These are phyloP conservation scores for Campoplex capitator DNA, from an alignment of 2,888 invertebrate genomes.

Conservation along the genomic window DNA sequence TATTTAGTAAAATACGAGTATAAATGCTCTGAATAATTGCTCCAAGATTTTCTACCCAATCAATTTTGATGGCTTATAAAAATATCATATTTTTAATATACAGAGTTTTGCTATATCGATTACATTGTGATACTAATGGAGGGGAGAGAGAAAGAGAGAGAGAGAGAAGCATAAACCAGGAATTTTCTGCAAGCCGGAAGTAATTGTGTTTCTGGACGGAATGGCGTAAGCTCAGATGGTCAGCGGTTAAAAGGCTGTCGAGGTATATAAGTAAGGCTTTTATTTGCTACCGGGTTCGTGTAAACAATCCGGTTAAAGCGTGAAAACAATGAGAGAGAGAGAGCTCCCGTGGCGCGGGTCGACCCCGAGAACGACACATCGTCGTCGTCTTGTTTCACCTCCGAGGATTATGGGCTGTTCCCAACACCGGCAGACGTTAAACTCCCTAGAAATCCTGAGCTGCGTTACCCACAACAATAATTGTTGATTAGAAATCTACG, in stretches of 20 bases:
- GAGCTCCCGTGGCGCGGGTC: conserved; percentile 62
- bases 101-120: conserved; percentile 52
- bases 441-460: neutral
- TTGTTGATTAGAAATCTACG: neutral
- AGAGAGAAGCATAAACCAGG: conserved; percentile 1
- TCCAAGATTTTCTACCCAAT: neutral
- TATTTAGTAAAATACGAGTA: neutral
- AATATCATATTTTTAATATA: conserved; percentile 22
- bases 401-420: conserved; percentile 49
- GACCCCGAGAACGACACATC: conserved; percentile 19
- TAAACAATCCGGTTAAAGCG: conserved; percentile 67
- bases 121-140: conserved; percentile 62
- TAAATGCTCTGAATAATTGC: neutral
- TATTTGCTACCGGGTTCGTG: conserved; percentile 60
- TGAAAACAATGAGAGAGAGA: conserved; percentile 64
- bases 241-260: conserved; percentile 39
- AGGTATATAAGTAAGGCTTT: conserved; percentile 35
- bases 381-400: conserved; percentile 45
- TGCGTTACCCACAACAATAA: conserved; percentile 16
- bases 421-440: conserved; percentile 9
- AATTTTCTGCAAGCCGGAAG: conserved; percentile 62
- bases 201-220: conserved; percentile 62
- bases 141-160: conserved; percentile 11
- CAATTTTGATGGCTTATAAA: conserved; percentile 14
- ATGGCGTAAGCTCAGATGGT: conserved; percentile 30